Evolutionary conservation across 2,888 invertebrate genomes (phyloP).

Genomic region (Polia nebulosa): DNA sequence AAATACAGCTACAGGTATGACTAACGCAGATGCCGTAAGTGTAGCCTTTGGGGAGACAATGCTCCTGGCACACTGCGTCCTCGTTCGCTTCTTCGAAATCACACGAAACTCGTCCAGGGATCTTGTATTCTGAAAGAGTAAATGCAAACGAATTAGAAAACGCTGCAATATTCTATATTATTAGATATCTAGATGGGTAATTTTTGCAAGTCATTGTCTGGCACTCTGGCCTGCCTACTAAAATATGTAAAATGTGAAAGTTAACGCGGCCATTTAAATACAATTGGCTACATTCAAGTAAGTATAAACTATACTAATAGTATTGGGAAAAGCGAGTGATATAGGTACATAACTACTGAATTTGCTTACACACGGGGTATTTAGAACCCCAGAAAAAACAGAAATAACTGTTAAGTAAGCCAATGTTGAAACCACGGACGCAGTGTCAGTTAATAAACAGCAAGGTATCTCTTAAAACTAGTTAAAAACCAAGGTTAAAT

Average conservation of each 20-base stretch:
- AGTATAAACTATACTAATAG: too few relatives aligned
- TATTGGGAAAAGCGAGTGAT: too few relatives aligned
- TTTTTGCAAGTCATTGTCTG: slow-evolving; percentile 33
- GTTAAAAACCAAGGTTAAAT: neutral
- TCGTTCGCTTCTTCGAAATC: slow-evolving; percentile 79
- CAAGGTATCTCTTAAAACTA: neutral
- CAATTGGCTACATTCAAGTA: neutral
- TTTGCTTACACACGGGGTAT: neutral
- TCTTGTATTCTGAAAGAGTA: slow-evolving; percentile 65
- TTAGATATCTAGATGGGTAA: neutral
- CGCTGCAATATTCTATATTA: neutral
- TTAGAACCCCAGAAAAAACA: neutral
- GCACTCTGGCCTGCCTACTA: neutral
- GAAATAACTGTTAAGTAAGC: neutral
- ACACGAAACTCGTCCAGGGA: slow-evolving; percentile 75
- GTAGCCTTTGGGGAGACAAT: slow-evolving; percentile 86
- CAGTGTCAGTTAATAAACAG: neutral
- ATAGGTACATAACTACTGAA: neutral
- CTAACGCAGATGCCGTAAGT: slow-evolving; percentile 83
- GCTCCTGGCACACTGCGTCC: slow-evolving; percentile 78
- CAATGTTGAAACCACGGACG: neutral
- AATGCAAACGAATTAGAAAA: slow-evolving; percentile 1
- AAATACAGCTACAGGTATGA: slow-evolving; percentile 83
- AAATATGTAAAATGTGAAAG: slow-evolving; percentile 5
- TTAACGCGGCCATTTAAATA: slow-evolving; percentile 19